A percentile compares a stretch with the other conserved stretches of the same genome.
phyloP scores from a whole-genome alignment of 2,888 invertebrate genomes.

The Eutolmus rufibarbis region DNA sequence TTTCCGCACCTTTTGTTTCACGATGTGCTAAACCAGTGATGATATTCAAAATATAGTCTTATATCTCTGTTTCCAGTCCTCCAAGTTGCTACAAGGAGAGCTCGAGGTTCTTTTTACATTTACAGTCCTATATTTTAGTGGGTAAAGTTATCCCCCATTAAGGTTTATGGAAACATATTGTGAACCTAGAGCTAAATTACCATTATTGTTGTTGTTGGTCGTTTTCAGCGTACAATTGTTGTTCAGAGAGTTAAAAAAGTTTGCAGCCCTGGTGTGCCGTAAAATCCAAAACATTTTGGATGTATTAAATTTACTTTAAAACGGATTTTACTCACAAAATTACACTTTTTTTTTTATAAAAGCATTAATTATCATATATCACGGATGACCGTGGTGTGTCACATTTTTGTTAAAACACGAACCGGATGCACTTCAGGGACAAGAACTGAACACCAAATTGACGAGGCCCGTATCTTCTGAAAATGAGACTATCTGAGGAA shows the following conservation, averaged over 20 bases:
- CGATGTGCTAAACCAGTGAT: not conserved
- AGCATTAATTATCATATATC: not conserved
- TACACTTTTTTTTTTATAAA: not conserved
- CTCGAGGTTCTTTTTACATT: not conserved
- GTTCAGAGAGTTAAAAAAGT: constrained; percentile 57
- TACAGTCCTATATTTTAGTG: not conserved
- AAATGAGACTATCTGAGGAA: not conserved
- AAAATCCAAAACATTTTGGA: constrained; percentile 57
- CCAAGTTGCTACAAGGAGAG: not conserved
- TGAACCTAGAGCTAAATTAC: constrained; percentile 23
- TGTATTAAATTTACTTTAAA: constrained; percentile 38
- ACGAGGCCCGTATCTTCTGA: not conserved
- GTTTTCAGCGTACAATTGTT: constrained; percentile 56
- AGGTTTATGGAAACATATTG: not conserved
- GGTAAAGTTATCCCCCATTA: not conserved
- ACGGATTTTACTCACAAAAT: not conserved
- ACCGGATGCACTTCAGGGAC: not conserved
- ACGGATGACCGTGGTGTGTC: not conserved
- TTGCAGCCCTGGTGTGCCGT: constrained; percentile 57
- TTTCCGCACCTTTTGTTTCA: not conserved
- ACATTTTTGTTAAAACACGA: not conserved
- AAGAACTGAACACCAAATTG: not conserved
- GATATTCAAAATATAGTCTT: not conserved
- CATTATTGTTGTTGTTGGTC: constrained; percentile 48
- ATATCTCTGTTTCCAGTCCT: not conserved